Evolutionary conservation across 2,797 vertebrate genomes (phyloP), one percentile per base, ranked within the genome.

Genomic region (Etheostoma perlongum): DNA sequence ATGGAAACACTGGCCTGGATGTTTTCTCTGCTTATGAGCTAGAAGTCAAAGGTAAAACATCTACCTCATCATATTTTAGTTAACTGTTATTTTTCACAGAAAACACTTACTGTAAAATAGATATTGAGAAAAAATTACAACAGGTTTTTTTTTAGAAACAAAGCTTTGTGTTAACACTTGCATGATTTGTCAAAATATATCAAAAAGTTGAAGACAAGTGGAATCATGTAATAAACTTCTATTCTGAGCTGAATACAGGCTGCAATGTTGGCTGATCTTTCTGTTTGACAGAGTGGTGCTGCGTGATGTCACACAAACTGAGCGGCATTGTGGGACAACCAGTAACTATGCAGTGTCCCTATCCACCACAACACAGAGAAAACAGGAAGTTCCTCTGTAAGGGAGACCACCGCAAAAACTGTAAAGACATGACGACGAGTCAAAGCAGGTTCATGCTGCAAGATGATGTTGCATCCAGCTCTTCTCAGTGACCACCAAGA

Each of bases 301-400:
- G 84, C 67, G 70, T 71, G 23, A 27, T 27, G 8, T 10, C 67
- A 14, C 14, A 2, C 5, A 11, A 25, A 21, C 8, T 46, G 21
- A 84, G 19, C 0, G 74, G 79, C 44, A 47, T 7, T 1, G 27
- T 66, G 70, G 85, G 85, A 60, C 30, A 0, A 27, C 40, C 60
- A n/a, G 5, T 84, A 3, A 58, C 1, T 9, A 7, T 92, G 7
- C 27, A 69, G 49, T 92, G 89, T 62, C 66, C 74, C 5, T 84
- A 84, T 68, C 81, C 83, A 52, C 19, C 58, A 2, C 27, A 73
- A 46, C 84, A 89, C 60, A 2, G 0, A 0, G 0, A 46, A 4
- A 86, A 84, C 71, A 77, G 36, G 23, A 88, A 88, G 83, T 86
- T 81, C 68, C 25, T 92, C 55, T 92, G 90, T 54, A 89, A 80